Conservation (phyloP, 2,797 vertebrate genomes). For the Ceyx erithaca region DNA sequence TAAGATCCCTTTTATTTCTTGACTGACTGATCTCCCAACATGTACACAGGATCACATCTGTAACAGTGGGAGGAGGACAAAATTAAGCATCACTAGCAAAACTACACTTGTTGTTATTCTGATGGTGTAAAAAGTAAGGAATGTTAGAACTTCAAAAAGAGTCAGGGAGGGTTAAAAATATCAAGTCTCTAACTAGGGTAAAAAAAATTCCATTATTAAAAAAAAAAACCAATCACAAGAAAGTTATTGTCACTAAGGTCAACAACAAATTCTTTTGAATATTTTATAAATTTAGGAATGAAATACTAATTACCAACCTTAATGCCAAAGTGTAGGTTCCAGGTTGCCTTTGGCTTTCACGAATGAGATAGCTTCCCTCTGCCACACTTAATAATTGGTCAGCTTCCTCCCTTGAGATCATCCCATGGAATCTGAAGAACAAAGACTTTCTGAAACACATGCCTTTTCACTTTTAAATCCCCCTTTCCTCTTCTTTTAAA, state of each 20-base stretch:
- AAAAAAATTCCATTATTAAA: conserved; percentile 34
- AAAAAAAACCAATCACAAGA: background rate
- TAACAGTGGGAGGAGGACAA: background rate
- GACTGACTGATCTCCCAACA: background rate
- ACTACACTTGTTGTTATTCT: background rate
- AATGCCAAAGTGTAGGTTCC: conserved; percentile 97
- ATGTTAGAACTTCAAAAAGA: background rate
- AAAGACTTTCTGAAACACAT: conserved; percentile 39
- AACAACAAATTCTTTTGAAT: conserved; percentile 57
- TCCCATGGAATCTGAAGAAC: conserved; percentile 91
- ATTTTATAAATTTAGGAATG: conserved; percentile 43
- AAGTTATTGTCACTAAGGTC: conserved; percentile 29
- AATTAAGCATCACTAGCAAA: conserved; percentile 38
- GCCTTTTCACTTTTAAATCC: background rate
- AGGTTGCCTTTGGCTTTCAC: conserved; percentile 97
- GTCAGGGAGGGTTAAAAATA: conserved; percentile 43
- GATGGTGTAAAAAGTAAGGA: conserved; percentile 13
- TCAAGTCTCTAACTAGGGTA: conserved; percentile 50
- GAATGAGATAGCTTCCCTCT: conserved; percentile 98
- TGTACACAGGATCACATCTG: background rate
- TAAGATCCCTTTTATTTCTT: conserved; percentile 14
- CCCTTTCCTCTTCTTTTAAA: conserved; percentile 4
- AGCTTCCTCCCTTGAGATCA: conserved; percentile 96
- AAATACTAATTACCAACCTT: conserved; percentile 84
- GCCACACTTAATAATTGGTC: conserved; percentile 94